Base-by-base conservation (phyloP, 1,140 invertebrate species). In the Bradynema listronoti region DNA sequence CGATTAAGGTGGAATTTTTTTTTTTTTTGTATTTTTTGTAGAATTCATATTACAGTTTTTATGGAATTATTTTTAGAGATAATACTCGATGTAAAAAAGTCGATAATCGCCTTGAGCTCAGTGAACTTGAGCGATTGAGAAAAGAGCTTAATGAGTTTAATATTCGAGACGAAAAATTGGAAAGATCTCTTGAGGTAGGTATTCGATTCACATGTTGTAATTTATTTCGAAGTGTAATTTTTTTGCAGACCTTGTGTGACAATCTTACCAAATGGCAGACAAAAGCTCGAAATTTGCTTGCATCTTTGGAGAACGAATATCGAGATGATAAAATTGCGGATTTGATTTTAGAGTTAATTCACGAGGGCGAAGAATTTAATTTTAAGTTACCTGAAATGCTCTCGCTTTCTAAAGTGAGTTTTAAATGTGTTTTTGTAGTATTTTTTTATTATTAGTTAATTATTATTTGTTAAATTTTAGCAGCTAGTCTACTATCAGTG, bases 51-150 rank as follows among this genome's bases (percentile, higher is more conserved):
- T 5, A 4, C 14, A 53, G 1, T 22, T 5, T 22, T 39, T 33
- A 42, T 24, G 19, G 2, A 14, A 41, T 9, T 22, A 42, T 54
- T 3, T 61, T 60, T 16, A 71, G 65, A 5, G 65, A 67, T 36
- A 45, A 67, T 7, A 67, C 65, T 6, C 65, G 70, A 11, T 63
- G 49, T 39, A 66, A 67, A 42, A 55, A 67, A 50, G 65, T 54
- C 4, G 65, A 67, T 41, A 52, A 47, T 50, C 65, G 65, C 0
- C 57, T 61, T 22, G 49, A 71, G 24, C 52, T 52, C 19, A 24
- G 36, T 22, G 68, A 71, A 29, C 27, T 67, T 9, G 16, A 46
- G 16, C 32, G 24, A 3, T 45, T 66, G 5, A 43, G 55, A n/a
- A 33, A 67, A 16, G 61, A 65, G 59, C 32, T 66, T 22, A 9